phyloP scores from a whole-genome alignment of 2,113 vertebrate genomes.

The Salvelinus alpinus region DNA sequence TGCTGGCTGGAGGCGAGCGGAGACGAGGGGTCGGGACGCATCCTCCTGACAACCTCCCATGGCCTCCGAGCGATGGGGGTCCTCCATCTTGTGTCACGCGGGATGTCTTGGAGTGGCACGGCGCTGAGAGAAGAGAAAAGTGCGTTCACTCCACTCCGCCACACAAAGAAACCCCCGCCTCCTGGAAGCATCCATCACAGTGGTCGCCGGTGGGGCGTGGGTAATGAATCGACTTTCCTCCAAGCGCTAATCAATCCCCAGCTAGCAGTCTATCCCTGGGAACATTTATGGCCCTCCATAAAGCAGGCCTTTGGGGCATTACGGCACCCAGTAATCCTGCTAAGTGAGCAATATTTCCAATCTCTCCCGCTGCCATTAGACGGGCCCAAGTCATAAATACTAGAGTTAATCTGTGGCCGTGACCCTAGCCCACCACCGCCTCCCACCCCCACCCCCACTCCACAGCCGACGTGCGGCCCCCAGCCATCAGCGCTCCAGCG shows the following conservation, averaged over 20 bases:
- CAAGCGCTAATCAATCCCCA: conserved; percentile 75
- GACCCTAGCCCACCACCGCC: conserved; percentile 57
- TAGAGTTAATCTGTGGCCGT: conserved; percentile 78
- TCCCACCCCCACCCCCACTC: not conserved
- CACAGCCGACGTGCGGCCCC: conserved; percentile 26
- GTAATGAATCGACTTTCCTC: conserved; percentile 76
- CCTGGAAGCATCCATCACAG: conserved; percentile 72
- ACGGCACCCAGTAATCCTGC: conserved; percentile 82
- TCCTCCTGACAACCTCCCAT: conserved; percentile 65
- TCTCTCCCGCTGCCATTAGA: conserved; percentile 76
- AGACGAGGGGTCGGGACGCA: conserved; percentile 47
- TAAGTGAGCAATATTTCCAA: conserved; percentile 84
- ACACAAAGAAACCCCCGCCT: conserved; percentile 46
- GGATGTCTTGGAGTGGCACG: conserved; percentile 61
- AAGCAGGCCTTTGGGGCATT: conserved; percentile 81
- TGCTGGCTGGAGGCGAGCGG: conserved; percentile 44
- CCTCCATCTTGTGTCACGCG: conserved; percentile 70
- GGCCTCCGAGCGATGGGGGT: conserved; percentile 53
- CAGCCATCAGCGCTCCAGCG: conserved; percentile 49
- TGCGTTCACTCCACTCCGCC: conserved; percentile 37
- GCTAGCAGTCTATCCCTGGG: conserved; percentile 78
- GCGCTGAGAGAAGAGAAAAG: conserved; percentile 43
- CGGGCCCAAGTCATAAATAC: conserved; percentile 72
- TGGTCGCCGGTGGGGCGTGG: conserved; percentile 63
- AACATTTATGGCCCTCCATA: conserved; percentile 84